Evolutionary conservation across 2,113 vertebrate genomes (phyloP).

Genomic region (Myiopsitta monachus): DNA sequence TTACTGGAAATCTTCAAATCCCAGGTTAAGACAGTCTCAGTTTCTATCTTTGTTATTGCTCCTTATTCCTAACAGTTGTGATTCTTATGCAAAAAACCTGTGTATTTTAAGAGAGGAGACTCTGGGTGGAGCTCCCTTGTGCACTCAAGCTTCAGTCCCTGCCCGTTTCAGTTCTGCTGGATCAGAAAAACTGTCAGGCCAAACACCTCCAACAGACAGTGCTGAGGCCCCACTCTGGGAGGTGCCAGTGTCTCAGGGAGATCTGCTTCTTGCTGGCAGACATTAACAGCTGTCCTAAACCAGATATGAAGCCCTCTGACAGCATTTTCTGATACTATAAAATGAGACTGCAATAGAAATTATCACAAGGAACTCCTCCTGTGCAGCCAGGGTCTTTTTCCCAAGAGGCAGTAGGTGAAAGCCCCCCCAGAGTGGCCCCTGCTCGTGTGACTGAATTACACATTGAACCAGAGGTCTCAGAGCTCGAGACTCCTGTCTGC

Average conservation of each 20-base stretch:
- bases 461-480: background rate
- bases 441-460: background rate
- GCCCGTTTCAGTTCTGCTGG: background rate
- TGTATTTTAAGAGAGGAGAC: background rate
- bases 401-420: background rate
- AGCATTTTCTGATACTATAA: background rate
- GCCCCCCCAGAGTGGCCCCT: fast-evolving
- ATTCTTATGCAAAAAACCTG: fast-evolving
- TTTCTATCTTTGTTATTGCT: background rate
- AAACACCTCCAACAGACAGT: background rate
- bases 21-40: background rate
- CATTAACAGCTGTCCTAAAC: background rate
- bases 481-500: fast-evolving
- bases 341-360: background rate
- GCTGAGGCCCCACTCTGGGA: background rate
- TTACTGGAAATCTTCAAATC: background rate
- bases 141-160: background rate
- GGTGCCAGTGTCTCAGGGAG: background rate
- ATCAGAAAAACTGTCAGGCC: background rate
- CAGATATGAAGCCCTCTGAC: background rate
- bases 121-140: background rate
- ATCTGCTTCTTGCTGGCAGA: background rate
- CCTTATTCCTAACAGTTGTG: background rate
- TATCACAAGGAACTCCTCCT: background rate
- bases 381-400: background rate